These are phyloP conservation scores for Rallus crepitans DNA, from an alignment of 2,797 vertebrate species.

Conservation along the genomic window DNA sequence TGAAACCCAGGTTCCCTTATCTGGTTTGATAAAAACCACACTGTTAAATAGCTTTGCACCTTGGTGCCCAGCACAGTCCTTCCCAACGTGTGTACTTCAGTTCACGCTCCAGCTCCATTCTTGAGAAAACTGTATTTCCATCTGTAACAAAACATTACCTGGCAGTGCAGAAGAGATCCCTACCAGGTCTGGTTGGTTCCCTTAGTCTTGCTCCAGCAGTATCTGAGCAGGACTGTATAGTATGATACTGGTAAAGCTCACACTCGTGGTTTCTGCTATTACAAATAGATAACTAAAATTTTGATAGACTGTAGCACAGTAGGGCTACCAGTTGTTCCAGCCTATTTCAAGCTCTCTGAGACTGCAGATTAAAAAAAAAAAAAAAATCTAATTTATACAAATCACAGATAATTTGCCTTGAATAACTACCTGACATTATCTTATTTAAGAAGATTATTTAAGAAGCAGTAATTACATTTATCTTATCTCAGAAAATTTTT, in stretches of 20 bases:
- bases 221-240: not conserved
- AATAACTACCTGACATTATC: not conserved
- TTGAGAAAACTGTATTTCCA: not conserved
- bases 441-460: not conserved
- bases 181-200: not conserved
- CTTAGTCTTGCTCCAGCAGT: not conserved
- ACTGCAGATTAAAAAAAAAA: not conserved
- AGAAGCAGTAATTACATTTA: not conserved
- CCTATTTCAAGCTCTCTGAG: not conserved
- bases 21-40: not conserved
- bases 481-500: not conserved
- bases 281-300: not conserved
- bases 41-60: not conserved
- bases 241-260: not conserved
- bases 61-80: not conserved
- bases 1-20: not conserved
- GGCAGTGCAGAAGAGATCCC: not conserved
- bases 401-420: not conserved
- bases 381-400: not conserved
- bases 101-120: not conserved
- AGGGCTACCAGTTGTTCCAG: not conserved
- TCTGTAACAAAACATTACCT: not conserved
- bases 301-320: not conserved
- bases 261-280: not conserved
- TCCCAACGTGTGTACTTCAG: not conserved